Percentiles rank a stretch among this genome's conserved stretches.
phyloP scores from a whole-genome alignment of 2,113 vertebrate species.

The Solenodon paradoxus region DNA sequence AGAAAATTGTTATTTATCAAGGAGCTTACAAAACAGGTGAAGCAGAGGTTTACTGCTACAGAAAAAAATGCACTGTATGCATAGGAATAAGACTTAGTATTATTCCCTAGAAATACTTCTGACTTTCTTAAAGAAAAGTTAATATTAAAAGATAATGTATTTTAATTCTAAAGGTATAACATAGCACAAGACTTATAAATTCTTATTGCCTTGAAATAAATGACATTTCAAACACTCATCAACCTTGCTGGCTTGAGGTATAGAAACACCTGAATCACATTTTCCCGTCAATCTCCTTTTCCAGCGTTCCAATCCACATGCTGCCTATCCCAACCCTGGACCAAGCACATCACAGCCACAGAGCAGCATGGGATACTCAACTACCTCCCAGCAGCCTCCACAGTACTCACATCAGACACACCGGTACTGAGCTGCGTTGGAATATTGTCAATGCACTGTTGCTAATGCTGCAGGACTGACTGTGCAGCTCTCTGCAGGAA shows the following conservation, averaged over 20 bases:
- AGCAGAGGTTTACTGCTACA: background rate
- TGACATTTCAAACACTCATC: background rate
- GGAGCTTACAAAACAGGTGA: background rate
- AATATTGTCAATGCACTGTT: conserved; percentile 80
- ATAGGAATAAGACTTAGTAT: background rate
- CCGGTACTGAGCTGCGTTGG: conserved; percentile 92
- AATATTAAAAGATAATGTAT: background rate
- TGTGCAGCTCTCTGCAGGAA: conserved; percentile 79
- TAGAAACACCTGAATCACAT: background rate
- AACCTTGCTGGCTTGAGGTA: background rate
- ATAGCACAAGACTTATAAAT: background rate
- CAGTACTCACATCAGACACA: conserved; percentile 99
- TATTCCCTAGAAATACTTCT: background rate
- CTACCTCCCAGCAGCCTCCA: conserved; percentile 99
- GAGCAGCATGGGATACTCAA: conserved; percentile 99
- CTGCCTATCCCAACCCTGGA: conserved; percentile 99
- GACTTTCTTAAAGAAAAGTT: background rate
- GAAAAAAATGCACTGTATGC: background rate
- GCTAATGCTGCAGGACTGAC: conserved; percentile 80
- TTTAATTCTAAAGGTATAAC: conserved; percentile 10
- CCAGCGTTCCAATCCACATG: conserved; percentile 99
- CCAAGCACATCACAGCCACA: conserved; percentile 99
- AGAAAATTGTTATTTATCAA: background rate
- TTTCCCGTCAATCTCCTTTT: conserved; percentile 49
- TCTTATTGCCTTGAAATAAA: background rate